phyloP scores from a whole-genome alignment of 2,888 invertebrate genomes.

The Polydesmus complanatus region DNA sequence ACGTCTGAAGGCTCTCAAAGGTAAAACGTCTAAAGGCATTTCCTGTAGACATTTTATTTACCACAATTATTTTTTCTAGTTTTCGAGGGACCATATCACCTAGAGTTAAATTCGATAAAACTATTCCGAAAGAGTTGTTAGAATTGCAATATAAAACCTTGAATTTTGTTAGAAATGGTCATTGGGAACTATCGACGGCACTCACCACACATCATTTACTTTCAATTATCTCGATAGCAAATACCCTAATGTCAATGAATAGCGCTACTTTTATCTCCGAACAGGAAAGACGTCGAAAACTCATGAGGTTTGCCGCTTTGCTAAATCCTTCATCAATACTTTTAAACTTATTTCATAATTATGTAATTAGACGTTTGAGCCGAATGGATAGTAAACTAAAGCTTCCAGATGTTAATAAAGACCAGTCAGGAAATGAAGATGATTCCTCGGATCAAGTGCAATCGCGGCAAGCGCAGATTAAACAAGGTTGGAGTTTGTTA shows the following conservation, averaged over 20 bases:
- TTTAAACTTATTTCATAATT: background rate
- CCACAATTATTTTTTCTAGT: background rate
- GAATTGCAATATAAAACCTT: conserved; percentile 62
- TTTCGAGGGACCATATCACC: conserved; percentile 3
- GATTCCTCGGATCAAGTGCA: conserved; percentile 43
- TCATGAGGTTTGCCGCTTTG: conserved; percentile 20
- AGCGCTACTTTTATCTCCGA: conserved; percentile 77
- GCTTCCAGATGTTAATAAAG: conserved; percentile 28
- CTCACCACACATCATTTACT: conserved; percentile 91
- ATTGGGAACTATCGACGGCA: conserved; percentile 93
- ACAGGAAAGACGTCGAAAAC: conserved; percentile 23
- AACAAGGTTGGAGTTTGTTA: conserved; percentile 92
- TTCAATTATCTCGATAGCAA: conserved; percentile 83
- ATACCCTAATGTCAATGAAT: conserved; percentile 96
- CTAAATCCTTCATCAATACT: background rate
- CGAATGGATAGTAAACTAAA: conserved; percentile 15
- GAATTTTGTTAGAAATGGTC: conserved; percentile 68
- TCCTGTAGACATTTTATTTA: no score
- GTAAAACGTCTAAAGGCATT: background rate
- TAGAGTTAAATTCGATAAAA: conserved; percentile 24
- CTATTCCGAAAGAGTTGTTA: conserved; percentile 45
- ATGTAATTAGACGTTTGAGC: conserved; percentile 15
- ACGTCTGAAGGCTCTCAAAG: background rate
- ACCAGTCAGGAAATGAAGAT: conserved; percentile 50
- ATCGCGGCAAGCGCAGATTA: conserved; percentile 80